phyloP scores from a whole-genome alignment of 2,888 invertebrate species.

The Aporophyla nigra region DNA sequence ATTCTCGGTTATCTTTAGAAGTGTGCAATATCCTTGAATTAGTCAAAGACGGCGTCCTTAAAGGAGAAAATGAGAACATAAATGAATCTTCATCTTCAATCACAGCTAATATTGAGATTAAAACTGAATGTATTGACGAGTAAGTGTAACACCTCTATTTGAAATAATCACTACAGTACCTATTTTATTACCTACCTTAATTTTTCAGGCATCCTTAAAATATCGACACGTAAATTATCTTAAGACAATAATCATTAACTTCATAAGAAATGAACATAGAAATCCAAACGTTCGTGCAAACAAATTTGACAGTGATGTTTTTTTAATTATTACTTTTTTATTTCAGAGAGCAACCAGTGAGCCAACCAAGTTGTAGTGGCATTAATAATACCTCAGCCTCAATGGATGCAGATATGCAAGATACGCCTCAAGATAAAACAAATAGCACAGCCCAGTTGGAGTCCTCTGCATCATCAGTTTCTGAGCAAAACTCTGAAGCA shows the following conservation, averaged over 20 bases:
- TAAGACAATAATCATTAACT: neutral
- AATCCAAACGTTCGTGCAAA: neutral
- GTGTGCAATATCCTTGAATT: slow-evolving; percentile 84
- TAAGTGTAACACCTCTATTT: slow-evolving; percentile 69
- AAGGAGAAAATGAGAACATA: slow-evolving; percentile 74
- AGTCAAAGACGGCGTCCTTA: slow-evolving; percentile 81
- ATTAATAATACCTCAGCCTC: slow-evolving; percentile 60
- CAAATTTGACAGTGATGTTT: neutral
- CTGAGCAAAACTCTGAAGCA: slow-evolving; percentile 74
- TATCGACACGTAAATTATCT: neutral
- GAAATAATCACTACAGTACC: neutral
- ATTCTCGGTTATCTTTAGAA: slow-evolving; percentile 82
- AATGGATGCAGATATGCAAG: slow-evolving; percentile 60
- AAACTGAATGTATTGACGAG: slow-evolving; percentile 87
- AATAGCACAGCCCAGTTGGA: slow-evolving; percentile 66
- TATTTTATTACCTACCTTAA: neutral
- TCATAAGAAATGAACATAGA: neutral
- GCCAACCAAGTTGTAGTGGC: slow-evolving; percentile 74
- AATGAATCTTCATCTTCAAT: slow-evolving; percentile 77
- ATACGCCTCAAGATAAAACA: slow-evolving; percentile 59
- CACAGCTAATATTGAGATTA: slow-evolving; percentile 83
- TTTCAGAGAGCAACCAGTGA: slow-evolving; percentile 73
- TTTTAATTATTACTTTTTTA: slow-evolving; percentile 27
- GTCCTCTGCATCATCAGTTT: slow-evolving; percentile 75
- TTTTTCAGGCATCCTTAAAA: neutral